These are phyloP conservation scores for Brachypodius melanocephalos DNA, from an alignment of 2,113 vertebrate species.

Conservation along the genomic window DNA sequence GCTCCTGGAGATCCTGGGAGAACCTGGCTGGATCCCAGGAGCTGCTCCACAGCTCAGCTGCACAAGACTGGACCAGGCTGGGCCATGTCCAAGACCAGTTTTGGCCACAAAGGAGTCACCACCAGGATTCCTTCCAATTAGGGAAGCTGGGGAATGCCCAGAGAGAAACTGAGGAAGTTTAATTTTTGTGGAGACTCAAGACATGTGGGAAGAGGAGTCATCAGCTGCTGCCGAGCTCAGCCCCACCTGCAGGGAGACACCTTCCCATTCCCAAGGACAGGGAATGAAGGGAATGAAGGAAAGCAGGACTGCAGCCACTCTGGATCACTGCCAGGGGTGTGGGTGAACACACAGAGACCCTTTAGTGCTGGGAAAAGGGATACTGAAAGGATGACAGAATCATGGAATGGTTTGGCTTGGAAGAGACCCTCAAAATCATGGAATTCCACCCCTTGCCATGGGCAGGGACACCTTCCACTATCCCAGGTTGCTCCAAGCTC, in stretches of 20 bases:
- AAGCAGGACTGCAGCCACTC: background rate
- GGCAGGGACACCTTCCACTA: background rate
- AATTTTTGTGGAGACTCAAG: accelerated
- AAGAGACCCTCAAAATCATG: background rate
- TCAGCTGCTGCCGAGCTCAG: background rate
- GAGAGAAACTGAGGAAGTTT: background rate
- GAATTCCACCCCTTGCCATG: background rate
- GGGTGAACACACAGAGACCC: accelerated
- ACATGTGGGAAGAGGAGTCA: background rate
- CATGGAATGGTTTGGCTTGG: background rate
- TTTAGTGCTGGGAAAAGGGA: accelerated
- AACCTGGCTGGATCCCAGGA: background rate
- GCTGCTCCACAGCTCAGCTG: background rate
- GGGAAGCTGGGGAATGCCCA: background rate
- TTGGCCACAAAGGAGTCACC: background rate
- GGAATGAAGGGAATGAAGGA: background rate
- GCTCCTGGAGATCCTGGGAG: background rate
- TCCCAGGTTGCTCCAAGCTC: background rate
- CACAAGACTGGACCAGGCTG: background rate
- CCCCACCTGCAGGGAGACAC: background rate
- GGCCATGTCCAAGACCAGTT: background rate
- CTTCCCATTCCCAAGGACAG: background rate
- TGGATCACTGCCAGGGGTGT: accelerated
- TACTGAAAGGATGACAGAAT: accelerated
- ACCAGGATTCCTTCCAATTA: background rate